Conservation (phyloP, 2,113 vertebrate genomes). For the Chaetops frenatus region DNA sequence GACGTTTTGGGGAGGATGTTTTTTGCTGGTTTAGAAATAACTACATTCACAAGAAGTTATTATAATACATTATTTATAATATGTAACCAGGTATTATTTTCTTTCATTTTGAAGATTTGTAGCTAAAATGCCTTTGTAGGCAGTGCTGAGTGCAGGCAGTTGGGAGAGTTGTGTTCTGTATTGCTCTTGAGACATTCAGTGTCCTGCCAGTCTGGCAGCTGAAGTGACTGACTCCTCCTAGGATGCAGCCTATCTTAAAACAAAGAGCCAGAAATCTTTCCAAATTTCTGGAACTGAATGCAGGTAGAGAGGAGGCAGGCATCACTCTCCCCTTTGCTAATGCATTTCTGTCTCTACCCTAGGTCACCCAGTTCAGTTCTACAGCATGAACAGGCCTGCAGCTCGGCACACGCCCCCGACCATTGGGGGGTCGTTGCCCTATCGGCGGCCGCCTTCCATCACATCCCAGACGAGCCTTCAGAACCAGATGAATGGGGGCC, state of each 20-base stretch:
- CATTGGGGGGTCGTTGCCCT: slow-evolving; percentile 93
- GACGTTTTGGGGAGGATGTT: background rate
- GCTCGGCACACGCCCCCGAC: slow-evolving; percentile 81
- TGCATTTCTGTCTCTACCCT: background rate
- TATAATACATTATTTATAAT: background rate
- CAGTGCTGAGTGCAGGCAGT: background rate
- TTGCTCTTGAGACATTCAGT: background rate
- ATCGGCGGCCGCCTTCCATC: slow-evolving; percentile 90
- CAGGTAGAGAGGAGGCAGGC: background rate
- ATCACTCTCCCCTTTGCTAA: background rate
- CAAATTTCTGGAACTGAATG: background rate
- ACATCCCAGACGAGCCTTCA: slow-evolving; percentile 87
- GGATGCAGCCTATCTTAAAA: background rate
- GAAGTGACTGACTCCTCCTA: background rate
- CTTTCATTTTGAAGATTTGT: background rate
- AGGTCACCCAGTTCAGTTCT: slow-evolving; percentile 94
- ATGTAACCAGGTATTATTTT: background rate
- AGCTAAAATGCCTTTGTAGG: background rate
- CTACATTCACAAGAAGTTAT: background rate
- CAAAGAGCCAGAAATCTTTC: background rate
- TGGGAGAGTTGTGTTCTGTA: background rate
- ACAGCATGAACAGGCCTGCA: slow-evolving; percentile 95
- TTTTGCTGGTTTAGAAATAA: background rate
- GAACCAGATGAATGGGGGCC: slow-evolving; percentile 91
- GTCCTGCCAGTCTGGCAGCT: background rate